A percentile compares a stretch with the other conserved stretches of the same genome.
Conservation (phyloP, 2,797 vertebrate species). For the Antrozous pallidus region DNA sequence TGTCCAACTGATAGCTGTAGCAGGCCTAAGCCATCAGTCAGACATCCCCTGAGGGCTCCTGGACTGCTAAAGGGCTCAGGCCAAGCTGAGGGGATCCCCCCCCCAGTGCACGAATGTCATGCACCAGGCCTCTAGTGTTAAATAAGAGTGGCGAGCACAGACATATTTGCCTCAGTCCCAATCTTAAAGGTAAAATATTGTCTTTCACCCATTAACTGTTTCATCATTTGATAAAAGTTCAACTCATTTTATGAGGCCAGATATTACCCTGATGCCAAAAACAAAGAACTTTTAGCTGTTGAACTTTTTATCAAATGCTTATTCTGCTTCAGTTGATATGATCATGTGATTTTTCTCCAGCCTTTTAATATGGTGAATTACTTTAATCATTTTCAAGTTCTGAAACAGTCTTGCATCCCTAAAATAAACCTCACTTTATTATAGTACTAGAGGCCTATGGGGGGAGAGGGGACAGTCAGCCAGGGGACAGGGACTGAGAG, state of each 20-base stretch:
- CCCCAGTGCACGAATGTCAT: no score
- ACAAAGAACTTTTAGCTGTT: background rate
- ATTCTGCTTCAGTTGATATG: background rate
- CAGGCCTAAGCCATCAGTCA: no score
- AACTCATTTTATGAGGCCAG: background rate
- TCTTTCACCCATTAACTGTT: background rate
- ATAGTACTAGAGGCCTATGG: no score
- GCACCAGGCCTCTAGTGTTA: no score
- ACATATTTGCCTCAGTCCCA: no score
- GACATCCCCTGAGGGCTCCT: no score
- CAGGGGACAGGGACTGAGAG: no score
- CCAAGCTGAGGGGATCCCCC: no score
- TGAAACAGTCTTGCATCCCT: background rate
- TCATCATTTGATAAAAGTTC: no score
- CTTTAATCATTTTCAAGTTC: background rate
- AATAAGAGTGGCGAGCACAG: no score
- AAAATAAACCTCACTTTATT: background rate
- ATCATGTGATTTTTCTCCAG: background rate
- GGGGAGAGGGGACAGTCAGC: accelerated
- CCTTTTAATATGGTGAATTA: background rate
- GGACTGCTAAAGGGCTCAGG: no score
- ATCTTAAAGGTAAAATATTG: background rate
- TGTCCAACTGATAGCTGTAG: no score
- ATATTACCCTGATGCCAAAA: background rate
- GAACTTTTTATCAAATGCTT: background rate